Conservation (phyloP, 2,797 vertebrate genomes). For the Epinephelus malabaricus region DNA sequence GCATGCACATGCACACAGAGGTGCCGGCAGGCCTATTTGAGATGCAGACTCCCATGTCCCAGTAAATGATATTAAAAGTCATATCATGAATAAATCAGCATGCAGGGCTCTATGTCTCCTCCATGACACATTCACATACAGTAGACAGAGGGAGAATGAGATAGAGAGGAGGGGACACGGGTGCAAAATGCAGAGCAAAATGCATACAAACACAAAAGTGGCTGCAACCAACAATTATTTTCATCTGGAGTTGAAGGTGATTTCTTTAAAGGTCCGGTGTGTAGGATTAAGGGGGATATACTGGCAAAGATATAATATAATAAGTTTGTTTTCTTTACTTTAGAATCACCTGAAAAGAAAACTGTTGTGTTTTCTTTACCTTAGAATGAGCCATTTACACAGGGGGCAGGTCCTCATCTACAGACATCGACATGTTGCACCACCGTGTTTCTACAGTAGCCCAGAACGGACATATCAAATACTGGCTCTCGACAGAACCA, state of each 20-base stretch:
- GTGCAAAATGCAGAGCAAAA: constrained; percentile 13
- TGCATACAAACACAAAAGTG: constrained; percentile 1
- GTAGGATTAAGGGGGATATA: too few relatives aligned
- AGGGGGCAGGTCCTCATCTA: too few relatives aligned
- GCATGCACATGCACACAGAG: constrained; percentile 52
- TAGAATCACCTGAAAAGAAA: too few relatives aligned
- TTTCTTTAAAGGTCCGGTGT: too few relatives aligned
- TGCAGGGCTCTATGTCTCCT: constrained; percentile 65
- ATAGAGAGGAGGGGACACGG: constrained; percentile 26
- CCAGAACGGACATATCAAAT: too few relatives aligned
- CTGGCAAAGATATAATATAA: too few relatives aligned
- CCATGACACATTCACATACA: constrained; percentile 71
- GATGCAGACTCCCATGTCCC: constrained; percentile 82
- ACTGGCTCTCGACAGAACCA: too few relatives aligned
- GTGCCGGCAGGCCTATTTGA: constrained; percentile 80
- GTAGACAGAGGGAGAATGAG: constrained; percentile 35
- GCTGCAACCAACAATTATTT: not conserved
- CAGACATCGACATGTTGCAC: too few relatives aligned
- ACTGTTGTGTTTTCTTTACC: too few relatives aligned
- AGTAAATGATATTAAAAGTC: constrained; percentile 86
- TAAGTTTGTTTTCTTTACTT: too few relatives aligned
- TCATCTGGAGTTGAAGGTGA: not conserved
- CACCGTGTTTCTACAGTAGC: too few relatives aligned
- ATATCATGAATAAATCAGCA: constrained; percentile 85
- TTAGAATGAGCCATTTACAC: too few relatives aligned